These are phyloP conservation scores for Agapostemon virescens DNA, from an alignment of 2,888 invertebrate genomes.

Conservation along the genomic window DNA sequence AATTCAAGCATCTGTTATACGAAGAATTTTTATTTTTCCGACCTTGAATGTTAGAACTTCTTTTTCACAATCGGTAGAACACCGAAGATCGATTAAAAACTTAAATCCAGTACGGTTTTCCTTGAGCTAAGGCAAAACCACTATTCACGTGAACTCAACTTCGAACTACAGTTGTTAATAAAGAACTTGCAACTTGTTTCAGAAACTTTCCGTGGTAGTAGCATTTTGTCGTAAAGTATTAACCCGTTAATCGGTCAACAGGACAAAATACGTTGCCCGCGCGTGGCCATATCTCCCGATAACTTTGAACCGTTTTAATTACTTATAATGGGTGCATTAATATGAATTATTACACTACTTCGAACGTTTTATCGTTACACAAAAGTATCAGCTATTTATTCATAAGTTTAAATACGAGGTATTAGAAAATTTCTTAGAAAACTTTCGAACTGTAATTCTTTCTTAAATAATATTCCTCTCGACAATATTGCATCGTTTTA, in stretches of 20 bases:
- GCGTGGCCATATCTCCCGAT: background rate
- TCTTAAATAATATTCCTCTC: background rate
- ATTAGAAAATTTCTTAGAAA: too few relatives aligned
- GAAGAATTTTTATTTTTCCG: background rate
- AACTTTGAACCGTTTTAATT: conserved; percentile 1
- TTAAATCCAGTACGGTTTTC: conserved; percentile 16
- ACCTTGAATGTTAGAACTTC: background rate
- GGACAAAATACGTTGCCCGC: background rate
- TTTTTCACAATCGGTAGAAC: background rate
- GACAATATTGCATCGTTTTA: background rate
- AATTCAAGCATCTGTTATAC: background rate
- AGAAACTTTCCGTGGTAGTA: conserved; percentile 23
- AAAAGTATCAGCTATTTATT: background rate
- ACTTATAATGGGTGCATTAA: background rate
- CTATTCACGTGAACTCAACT: conserved; percentile 23
- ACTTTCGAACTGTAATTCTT: background rate
- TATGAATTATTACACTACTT: background rate
- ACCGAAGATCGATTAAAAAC: conserved; percentile 25
- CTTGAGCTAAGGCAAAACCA: conserved; percentile 4
- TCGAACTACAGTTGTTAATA: conserved; percentile 48
- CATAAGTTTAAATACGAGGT: background rate
- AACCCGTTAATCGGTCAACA: conserved; percentile 17
- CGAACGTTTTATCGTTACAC: background rate
- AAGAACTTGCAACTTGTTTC: conserved; percentile 39
- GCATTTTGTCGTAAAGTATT: conserved; percentile 30